Evolutionary conservation across 2,113 vertebrate genomes (phyloP), one percentile per base, ranked within the genome.

Genomic region (Callipepla squamata): DNA sequence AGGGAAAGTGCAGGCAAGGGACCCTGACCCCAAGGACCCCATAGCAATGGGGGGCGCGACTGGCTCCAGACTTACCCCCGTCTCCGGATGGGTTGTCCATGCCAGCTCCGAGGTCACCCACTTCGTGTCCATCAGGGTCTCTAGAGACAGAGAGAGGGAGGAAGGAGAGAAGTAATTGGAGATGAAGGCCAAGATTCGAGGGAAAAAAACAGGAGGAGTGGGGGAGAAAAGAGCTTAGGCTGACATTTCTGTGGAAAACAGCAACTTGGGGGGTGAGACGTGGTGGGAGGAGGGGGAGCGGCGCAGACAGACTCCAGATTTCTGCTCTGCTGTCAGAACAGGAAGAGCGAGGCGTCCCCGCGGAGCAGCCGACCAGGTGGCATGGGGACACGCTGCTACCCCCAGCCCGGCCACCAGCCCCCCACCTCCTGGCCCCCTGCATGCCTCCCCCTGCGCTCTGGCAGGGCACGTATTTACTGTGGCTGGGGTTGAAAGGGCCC

Each of bases 81-180:
- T 99, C 94, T 99, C 99, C 5, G 99, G 99, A 97, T 99, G 98
- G 87, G 99, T 97, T 32, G 99, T 99, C 99, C 99, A 99, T 2
- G 99, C 99, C 96, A 99, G 96, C 96, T 99, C 99, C 45, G 99
- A 99, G 1, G 99, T 99, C 94, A 99, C 99, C 99, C 98, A 99
- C 95, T 99, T 99, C 4, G 99, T 99, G 97, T 99, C 99, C 99
- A 99, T 99, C 95, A 99, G 97, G 30, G 99, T 99, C 97, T 99
- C 99, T 99, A 97, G 85, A 96, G 96, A 73, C 13, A 40, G 61
- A 79, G 61, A 79, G 72, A 82, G 63, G 38, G 70, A 94, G 58
- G 80, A 94, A 84, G 92, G 61, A 94, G 92, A 92, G 13, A 97
- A 82, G 9, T 85, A 95, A 92, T 92, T 72, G 53, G 96, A 95